Evolutionary conservation across 2,888 invertebrate genomes (phyloP).

Genomic region (Cerastoderma edule): DNA sequence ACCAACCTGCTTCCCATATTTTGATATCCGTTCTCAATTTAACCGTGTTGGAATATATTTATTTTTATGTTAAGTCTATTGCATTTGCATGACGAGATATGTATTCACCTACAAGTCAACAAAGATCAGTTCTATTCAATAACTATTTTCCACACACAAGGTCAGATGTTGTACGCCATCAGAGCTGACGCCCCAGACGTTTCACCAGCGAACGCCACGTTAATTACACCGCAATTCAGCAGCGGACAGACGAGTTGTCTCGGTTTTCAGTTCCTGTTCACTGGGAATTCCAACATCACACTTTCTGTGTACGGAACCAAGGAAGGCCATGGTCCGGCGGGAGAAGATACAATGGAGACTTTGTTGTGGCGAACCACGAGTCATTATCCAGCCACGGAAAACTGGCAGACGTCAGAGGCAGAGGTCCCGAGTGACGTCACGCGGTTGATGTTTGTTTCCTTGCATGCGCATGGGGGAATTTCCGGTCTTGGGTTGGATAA

Average conservation of each 20-base stretch:
- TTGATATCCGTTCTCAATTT: no score
- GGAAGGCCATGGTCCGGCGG: conserved; percentile 14
- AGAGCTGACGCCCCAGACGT: conserved; percentile 4
- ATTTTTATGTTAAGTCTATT: no score
- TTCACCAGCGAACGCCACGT: conserved; percentile 36
- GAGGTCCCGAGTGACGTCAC: conserved; percentile 14
- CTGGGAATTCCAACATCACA: conserved; percentile 56
- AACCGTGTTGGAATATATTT: no score
- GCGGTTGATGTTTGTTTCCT: conserved; percentile 38
- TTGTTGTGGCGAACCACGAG: conserved; percentile 41
- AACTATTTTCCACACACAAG: no score
- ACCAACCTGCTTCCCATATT: no score
- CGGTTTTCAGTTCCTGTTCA: conserved; percentile 59
- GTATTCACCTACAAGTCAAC: no score
- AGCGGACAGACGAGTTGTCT: conserved; percentile 49
- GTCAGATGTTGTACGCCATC: conserved; percentile 62
- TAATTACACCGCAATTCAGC: conserved; percentile 51
- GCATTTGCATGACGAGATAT: no score
- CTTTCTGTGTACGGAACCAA: conserved; percentile 57
- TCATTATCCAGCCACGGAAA: conserved; percentile 31
- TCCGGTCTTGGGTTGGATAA: conserved; percentile 47
- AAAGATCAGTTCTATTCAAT: no score
- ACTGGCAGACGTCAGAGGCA: conserved; percentile 43
- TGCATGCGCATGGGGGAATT: conserved; percentile 27
- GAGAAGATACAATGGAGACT: background rate